Percentiles rank a stretch among this genome's conserved stretches.
Conservation (phyloP, 2,797 vertebrate genomes). For the Megalops cyprinoides region DNA sequence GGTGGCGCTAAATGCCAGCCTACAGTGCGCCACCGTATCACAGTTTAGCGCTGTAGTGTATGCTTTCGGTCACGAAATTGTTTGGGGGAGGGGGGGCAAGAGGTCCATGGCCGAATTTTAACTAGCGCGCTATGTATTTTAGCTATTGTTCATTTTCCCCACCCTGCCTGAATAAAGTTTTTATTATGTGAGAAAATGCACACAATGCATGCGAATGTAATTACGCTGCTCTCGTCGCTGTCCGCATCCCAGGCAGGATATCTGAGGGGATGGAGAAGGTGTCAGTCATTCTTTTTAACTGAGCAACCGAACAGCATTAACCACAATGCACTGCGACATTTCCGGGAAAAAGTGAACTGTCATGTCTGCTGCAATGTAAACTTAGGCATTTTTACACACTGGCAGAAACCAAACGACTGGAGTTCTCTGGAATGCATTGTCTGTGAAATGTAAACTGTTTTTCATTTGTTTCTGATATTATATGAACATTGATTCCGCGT, state of each 20-base stretch:
- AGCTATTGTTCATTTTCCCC: neutral
- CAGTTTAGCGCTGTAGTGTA: no score
- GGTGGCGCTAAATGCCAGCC: no score
- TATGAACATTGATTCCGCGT: neutral
- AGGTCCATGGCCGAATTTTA: neutral
- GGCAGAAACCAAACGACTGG: neutral
- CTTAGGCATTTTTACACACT: neutral
- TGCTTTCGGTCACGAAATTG: no score
- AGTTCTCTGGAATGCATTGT: neutral
- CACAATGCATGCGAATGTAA: no score
- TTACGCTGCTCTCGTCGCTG: no score
- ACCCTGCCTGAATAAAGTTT: neutral
- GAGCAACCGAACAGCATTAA: neutral
- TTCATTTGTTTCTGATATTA: neutral
- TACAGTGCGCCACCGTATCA: no score
- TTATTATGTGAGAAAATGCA: neutral
- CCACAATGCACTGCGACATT: neutral
- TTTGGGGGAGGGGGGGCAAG: no score
- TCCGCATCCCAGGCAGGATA: no score
- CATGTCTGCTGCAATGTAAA: neutral
- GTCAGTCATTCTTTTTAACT: no score
- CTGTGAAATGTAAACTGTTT: neutral
- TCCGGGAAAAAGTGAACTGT: slow-evolving; percentile 6
- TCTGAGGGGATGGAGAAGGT: no score
- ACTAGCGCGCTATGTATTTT: neutral